Base-by-base conservation (phyloP, 2,113 vertebrate genomes). In the Struthio camelus region DNA sequence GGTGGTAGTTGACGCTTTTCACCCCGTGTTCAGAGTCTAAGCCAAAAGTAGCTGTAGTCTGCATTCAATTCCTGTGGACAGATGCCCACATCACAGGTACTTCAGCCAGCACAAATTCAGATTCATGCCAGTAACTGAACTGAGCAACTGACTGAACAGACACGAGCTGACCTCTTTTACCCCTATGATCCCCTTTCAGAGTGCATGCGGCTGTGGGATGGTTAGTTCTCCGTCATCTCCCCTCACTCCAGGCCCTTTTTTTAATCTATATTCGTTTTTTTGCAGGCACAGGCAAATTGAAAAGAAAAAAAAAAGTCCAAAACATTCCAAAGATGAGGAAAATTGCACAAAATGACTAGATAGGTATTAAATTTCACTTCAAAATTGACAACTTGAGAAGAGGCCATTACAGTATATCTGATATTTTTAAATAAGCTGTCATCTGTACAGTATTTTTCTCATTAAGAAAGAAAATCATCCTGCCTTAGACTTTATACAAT, bases 381-480 rank as follows among this genome's bases (percentile, higher is more conserved):
- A 34, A 59, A 93, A 96, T 53, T 95, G 38, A 28, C 32, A 79
- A 20, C 22, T 89, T 72, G 72, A 58, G 54, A 84, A 73, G 40
- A 94, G 27, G 54, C 38, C 25, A 27, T 92, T 85, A 14, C 16
- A 82, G 14, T 38, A 53, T 54, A 79, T 82, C 89, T 85, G 73
- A 71, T 91, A 61, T 67, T 92, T 95, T 85, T 9, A 79, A 94
- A 56, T 75, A 92, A 95, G 28, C 69, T 95, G 61, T 91, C 87
- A n/a, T 93, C 44, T 82, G 20, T 61, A 51, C 53, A 67, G 20
- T 59, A 51, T 82, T 66, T 86, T 94, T 72, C 28, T 61, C 19
- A 44, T 92, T 92, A 90, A 48, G 51, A 38, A 67, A 59, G 42
- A 86, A 90, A 92, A 84, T 78, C 2, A 46, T 91, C 18, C 59